Evolutionary conservation across 2,797 vertebrate species (phyloP).

Genomic region (Meriones psammophilus): DNA sequence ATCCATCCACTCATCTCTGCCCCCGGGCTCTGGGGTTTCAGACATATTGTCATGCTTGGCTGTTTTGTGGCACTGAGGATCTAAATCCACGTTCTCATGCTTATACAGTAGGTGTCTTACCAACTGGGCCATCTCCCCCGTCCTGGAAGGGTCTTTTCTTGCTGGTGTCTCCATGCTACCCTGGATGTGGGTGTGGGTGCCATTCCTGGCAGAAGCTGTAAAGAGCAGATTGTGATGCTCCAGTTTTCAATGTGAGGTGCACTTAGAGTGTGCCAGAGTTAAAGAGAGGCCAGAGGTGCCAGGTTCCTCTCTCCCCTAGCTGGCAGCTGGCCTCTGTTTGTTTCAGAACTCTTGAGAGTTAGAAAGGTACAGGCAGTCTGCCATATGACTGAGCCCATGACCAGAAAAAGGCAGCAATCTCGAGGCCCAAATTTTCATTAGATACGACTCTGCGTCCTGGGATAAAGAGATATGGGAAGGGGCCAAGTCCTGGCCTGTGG

Average conservation of each 20-base stretch:
- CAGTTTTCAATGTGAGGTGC: not conserved
- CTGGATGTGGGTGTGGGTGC: fast-evolving
- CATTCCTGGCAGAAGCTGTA: not conserved
- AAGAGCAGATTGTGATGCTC: not conserved
- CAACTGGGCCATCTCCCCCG: too few species aligned
- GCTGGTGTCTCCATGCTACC: not conserved
- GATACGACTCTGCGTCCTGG: not conserved
- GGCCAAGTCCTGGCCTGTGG: not conserved
- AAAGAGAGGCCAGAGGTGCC: not conserved
- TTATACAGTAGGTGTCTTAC: not conserved
- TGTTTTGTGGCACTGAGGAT: not conserved
- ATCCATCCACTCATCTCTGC: not conserved
- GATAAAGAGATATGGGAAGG: not conserved
- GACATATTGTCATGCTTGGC: not conserved
- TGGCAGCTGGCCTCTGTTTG: not conserved
- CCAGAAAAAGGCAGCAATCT: not conserved
- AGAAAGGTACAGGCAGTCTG: not conserved
- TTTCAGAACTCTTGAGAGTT: not conserved
- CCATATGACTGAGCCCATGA: not conserved
- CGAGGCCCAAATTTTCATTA: conserved; percentile 7
- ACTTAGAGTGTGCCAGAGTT: not conserved
- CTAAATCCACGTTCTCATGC: not conserved
- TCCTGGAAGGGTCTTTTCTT: not conserved
- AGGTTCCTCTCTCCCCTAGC: not conserved
- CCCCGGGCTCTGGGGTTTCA: not conserved